Percentiles rank a stretch among this genome's conserved stretches.
Conservation (phyloP, 2,888 invertebrate species). For the Laspeyria flexula region DNA sequence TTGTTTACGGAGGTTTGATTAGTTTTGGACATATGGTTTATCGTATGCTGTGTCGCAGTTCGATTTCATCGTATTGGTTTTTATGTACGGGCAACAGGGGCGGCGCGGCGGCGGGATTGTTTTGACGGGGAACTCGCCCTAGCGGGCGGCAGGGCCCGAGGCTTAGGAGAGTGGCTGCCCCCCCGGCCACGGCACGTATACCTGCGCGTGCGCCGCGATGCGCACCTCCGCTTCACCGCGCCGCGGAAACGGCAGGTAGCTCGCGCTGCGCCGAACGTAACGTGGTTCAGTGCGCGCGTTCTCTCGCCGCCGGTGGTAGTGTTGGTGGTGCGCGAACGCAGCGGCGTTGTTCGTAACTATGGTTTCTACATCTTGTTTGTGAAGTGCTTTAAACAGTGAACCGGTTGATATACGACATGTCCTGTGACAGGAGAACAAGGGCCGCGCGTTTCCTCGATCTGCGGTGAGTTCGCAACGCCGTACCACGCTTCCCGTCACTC, state of each 20-base stretch:
- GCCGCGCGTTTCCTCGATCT: conserved; percentile 83
- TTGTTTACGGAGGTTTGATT: background rate
- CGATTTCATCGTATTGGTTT: conserved; percentile 24
- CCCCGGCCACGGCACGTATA: conserved; percentile 56
- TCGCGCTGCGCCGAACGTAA: conserved; percentile 64
- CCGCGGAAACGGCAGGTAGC: conserved; percentile 80
- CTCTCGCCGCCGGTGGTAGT: conserved; percentile 84
- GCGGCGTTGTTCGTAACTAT: conserved; percentile 72
- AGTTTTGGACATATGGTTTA: background rate
- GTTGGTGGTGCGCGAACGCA: conserved; percentile 78
- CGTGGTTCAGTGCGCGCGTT: conserved; percentile 83
- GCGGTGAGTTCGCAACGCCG: conserved; percentile 79
- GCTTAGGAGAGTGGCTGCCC: conserved; percentile 58
- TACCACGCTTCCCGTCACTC: conserved; percentile 69
- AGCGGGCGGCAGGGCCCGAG: conserved; percentile 43
- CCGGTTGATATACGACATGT: conserved; percentile 76
- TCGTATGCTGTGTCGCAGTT: conserved; percentile 5
- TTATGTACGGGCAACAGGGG: conserved; percentile 23
- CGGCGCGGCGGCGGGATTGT: conserved; percentile 47
- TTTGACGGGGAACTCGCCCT: conserved; percentile 52
- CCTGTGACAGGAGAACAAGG: conserved; percentile 84
- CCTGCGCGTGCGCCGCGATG: conserved; percentile 82
- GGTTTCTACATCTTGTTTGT: conserved; percentile 73
- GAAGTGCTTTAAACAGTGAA: conserved; percentile 77
- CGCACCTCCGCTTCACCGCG: conserved; percentile 80